Conservation (phyloP, 2,888 invertebrate species). For the Athalia circularis region DNA sequence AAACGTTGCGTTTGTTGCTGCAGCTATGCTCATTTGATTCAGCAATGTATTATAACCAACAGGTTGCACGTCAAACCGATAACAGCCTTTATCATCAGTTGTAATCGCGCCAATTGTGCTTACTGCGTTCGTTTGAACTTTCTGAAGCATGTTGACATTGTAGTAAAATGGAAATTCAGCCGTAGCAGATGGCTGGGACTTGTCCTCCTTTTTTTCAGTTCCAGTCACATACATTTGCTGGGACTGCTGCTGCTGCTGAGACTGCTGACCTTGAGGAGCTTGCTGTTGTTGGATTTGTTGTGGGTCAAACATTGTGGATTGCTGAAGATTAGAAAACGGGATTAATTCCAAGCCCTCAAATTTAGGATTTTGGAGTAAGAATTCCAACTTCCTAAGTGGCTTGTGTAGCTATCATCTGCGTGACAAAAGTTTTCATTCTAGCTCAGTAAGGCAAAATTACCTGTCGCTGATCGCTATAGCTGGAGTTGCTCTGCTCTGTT, state of each 20-base stretch:
- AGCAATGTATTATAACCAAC: conserved; percentile 88
- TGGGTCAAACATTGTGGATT: conserved; percentile 71
- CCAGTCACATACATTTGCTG: conserved; percentile 70
- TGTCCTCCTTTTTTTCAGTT: conserved; percentile 71
- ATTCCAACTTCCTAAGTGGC: not conserved
- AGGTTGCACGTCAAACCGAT: conserved; percentile 75
- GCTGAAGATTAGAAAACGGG: conserved; percentile 49
- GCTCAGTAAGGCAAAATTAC: conserved; percentile 54
- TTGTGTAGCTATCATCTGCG: not conserved
- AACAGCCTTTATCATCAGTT: conserved; percentile 74
- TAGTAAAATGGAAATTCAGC: conserved; percentile 75
- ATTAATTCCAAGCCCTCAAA: not conserved
- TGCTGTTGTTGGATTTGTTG: conserved; percentile 81
- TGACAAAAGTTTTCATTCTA: not conserved
- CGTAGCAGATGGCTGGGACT: conserved; percentile 68
- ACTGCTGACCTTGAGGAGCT: conserved; percentile 78
- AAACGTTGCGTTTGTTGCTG: conserved; percentile 84
- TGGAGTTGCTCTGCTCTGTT: conserved; percentile 69
- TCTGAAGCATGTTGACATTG: conserved; percentile 76
- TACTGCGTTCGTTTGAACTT: conserved; percentile 73
- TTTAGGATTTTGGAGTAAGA: not conserved
- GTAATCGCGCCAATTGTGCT: conserved; percentile 73
- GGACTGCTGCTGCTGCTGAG: conserved; percentile 74
- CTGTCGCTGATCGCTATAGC: conserved; percentile 69
- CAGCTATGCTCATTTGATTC: conserved; percentile 89